Base-by-base conservation (phyloP, 2,113 vertebrate species). In the Rallus limicola region DNA sequence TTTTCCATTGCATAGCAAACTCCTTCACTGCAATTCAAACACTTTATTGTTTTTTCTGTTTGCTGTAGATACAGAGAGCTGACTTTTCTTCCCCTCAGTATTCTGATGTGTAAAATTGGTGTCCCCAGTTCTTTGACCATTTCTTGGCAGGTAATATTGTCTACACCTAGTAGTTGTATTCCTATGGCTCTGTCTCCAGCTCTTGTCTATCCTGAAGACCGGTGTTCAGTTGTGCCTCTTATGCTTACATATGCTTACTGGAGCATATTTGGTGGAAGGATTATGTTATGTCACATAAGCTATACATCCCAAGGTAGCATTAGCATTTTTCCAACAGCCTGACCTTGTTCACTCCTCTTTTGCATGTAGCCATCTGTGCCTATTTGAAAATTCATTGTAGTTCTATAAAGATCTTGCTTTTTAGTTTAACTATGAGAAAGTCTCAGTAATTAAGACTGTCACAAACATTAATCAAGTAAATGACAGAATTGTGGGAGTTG, bases 221-320 rank as follows among this genome's bases (percentile, higher is more conserved):
- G 34, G 64, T 56, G 60, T 55, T 78, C 52, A n/a, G 6, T 71
- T 90, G 75, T 77, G 60, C 60, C 65, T 72, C 23, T 90, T 65
- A 69, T 72, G 53, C 68, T 78, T 59, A 33, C 20, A 85, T 65
- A 69, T 69, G 53, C 68, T 78, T 59, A 33, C 29, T 1, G 9
- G 68, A 72, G 80, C 69, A 64, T 48, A 40, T 86, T 86, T 86
- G 72, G 82, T 67, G 88, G 42, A 81, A 79, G 82, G 90, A 90
- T 94, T 92, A 86, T 72, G 86, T 92, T 86, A 79, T 92, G 89
- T 90, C 92, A 78, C 72, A 64, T 92, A 68, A 92, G 85, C 79
- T 83, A 20, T 56, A 52, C 63, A 50, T 88, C 52, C 60, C 72
- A 71, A 74, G 90, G 70, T 18, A 63, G 90, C 76, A 74, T 93